Percentiles rank a stretch among this genome's conserved stretches.
Conservation (phyloP, 2,113 vertebrate species). For the Ctenodactylus gundi region DNA sequence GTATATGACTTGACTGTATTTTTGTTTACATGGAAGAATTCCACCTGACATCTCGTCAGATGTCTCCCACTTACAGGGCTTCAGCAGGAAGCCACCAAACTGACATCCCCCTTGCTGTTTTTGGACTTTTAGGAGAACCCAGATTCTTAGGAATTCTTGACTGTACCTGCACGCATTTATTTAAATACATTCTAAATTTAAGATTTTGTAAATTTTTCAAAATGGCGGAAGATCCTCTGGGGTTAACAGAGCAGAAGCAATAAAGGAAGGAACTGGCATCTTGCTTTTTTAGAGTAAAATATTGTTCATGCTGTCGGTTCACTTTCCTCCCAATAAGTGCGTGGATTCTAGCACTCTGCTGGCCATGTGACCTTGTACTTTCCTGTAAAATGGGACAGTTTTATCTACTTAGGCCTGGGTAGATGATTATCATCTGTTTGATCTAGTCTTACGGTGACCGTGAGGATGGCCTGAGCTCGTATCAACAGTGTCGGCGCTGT, state of each 20-base stretch:
- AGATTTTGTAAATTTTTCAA: background rate
- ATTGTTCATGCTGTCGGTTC: background rate
- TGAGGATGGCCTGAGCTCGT: background rate
- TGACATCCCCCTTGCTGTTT: background rate
- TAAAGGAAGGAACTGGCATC: background rate
- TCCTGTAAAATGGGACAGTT: background rate
- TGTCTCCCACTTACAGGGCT: background rate
- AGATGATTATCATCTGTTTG: too few relatives aligned
- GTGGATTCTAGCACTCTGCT: background rate
- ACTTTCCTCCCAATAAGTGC: background rate
- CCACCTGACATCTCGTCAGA: background rate
- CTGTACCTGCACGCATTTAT: background rate
- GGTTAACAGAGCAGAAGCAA: background rate
- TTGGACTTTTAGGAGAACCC: background rate
- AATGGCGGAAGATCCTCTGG: background rate
- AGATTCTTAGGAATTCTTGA: background rate
- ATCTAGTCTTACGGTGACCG: background rate
- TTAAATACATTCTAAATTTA: background rate
- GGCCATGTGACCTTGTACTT: background rate
- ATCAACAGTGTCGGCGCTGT: background rate
- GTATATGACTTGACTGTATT: background rate
- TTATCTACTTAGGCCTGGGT: too few relatives aligned
- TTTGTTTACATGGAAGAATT: constrained; percentile 12
- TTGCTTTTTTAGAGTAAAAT: background rate
- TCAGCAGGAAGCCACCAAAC: background rate